A percentile compares a stretch with the other conserved stretches of the same genome.
These are phyloP conservation scores for Drosophila hawaiiensis DNA, from an alignment of 2,888 invertebrate species.

Conservation along the genomic window DNA sequence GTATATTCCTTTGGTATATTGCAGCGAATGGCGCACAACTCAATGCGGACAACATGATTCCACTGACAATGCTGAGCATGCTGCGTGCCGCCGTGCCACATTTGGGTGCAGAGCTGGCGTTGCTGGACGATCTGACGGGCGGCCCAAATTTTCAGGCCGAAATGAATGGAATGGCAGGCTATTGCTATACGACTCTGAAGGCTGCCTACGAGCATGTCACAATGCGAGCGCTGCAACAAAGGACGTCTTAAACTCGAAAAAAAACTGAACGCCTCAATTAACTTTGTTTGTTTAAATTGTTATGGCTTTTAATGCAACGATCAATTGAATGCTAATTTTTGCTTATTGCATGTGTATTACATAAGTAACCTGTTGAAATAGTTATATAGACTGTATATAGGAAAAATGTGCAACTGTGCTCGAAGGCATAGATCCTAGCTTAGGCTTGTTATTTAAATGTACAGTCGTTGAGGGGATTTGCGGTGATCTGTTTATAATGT, in stretches of 20 bases:
- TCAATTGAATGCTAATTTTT: slow-evolving; percentile 38
- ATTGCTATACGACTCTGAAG: slow-evolving; percentile 85
- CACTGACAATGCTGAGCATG: slow-evolving; percentile 83
- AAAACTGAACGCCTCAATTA: slow-evolving; percentile 9
- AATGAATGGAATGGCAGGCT: slow-evolving; percentile 84
- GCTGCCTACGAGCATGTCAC: slow-evolving; percentile 84
- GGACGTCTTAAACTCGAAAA: slow-evolving; percentile 43
- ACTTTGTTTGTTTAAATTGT: slow-evolving; percentile 36
- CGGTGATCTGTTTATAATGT: slow-evolving; percentile 46
- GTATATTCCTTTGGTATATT: neutral
- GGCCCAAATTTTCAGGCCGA: slow-evolving; percentile 84
- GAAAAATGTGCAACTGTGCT: slow-evolving; percentile 46
- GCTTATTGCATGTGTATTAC: slow-evolving; percentile 18
- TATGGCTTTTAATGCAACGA: slow-evolving; percentile 61
- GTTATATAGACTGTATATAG: slow-evolving; percentile 52
- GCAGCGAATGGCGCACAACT: slow-evolving; percentile 79
- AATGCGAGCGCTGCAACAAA: slow-evolving; percentile 71
- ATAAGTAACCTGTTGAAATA: slow-evolving; percentile 24
- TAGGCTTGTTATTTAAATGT: slow-evolving; percentile 46
- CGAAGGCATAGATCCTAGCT: slow-evolving; percentile 27
- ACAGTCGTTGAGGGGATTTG: slow-evolving; percentile 24
- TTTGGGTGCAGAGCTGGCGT: slow-evolving; percentile 85
- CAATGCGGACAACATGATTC: slow-evolving; percentile 84
- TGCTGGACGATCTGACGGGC: slow-evolving; percentile 84
- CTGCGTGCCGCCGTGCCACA: slow-evolving; percentile 84